These are phyloP conservation scores for Illadopsis cleaveri DNA, from an alignment of 2,113 vertebrate genomes.

Conservation along the genomic window DNA sequence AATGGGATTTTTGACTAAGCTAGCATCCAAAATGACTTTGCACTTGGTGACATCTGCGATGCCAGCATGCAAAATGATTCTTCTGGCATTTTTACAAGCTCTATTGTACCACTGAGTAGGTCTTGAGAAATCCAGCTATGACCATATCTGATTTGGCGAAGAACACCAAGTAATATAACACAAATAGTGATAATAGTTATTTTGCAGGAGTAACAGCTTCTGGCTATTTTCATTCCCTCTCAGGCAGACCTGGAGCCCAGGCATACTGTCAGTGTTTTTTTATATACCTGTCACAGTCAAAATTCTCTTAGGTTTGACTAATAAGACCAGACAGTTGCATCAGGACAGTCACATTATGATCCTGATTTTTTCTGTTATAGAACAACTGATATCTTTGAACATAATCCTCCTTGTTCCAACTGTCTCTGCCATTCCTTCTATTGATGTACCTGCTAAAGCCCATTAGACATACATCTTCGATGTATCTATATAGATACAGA, in stretches of 20 bases:
- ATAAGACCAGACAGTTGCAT: background rate
- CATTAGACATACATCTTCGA: background rate
- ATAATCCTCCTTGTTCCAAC: background rate
- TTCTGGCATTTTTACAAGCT: constrained; percentile 51
- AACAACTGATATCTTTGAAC: background rate
- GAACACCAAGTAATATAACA: constrained; percentile 16
- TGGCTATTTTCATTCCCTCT: constrained; percentile 28
- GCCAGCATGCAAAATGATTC: constrained; percentile 52
- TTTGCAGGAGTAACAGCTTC: constrained; percentile 27
- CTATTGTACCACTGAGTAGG: background rate
- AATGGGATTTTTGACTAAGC: constrained; percentile 41
- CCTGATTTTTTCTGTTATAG: background rate
- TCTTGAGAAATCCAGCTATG: constrained; percentile 50
- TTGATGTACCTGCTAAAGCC: background rate
- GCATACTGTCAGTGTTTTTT: background rate
- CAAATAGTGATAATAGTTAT: background rate
- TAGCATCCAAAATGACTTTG: constrained; percentile 44
- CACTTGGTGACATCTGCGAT: constrained; percentile 49
- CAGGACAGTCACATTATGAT: background rate
- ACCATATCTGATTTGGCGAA: constrained; percentile 39
- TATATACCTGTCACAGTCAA: background rate
- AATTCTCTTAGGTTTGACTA: background rate
- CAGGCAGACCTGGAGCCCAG: background rate
- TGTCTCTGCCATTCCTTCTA: background rate
- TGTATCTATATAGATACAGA: background rate